These are phyloP conservation scores for Alectura lathami DNA, from an alignment of 2,113 vertebrate genomes.

Conservation along the genomic window DNA sequence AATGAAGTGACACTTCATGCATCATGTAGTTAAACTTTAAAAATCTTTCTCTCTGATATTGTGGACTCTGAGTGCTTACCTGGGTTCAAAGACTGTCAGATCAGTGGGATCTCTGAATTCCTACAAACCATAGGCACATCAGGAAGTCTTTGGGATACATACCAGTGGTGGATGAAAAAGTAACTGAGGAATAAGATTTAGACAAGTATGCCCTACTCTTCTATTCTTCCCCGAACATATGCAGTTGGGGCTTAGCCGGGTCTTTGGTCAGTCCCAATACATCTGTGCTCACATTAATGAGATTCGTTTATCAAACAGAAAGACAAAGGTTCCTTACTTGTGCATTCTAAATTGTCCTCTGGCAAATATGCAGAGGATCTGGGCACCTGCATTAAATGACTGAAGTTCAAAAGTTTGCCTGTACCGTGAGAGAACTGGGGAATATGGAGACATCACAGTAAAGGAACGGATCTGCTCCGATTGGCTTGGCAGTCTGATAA, in stretches of 20 bases:
- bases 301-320: not conserved
- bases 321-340: not conserved
- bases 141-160: accelerated
- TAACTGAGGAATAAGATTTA: not conserved
- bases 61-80: not conserved
- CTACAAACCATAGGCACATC: not conserved
- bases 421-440: not conserved
- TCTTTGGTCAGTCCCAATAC: not conserved
- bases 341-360: not conserved
- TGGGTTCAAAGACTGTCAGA: not conserved
- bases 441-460: not conserved
- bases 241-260: not conserved
- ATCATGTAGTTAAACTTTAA: not conserved
- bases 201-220: not conserved
- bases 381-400: not conserved
- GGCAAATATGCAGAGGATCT: not conserved
- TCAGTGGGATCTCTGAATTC: not conserved
- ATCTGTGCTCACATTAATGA: not conserved
- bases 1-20: not conserved
- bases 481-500: not conserved
- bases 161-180: not conserved
- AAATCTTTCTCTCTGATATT: not conserved
- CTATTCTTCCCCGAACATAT: not conserved
- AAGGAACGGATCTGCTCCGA: not conserved
- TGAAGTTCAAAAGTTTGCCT: not conserved